Evolutionary conservation across 2,888 invertebrate genomes (phyloP), one percentile per base, ranked within the genome.

Genomic region (Drosophila austrosaltans): DNA sequence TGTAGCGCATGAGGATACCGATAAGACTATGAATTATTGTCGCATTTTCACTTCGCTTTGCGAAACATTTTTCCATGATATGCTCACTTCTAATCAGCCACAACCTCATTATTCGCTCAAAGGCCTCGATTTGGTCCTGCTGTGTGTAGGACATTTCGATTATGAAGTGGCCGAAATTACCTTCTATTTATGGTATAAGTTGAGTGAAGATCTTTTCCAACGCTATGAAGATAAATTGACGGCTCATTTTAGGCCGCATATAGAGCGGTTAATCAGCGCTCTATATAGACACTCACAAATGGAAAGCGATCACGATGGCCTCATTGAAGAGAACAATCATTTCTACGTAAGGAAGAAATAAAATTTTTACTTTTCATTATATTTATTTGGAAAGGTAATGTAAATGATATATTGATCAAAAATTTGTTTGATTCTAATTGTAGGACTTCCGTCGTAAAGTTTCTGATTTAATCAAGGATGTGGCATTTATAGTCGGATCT

Each of bases 81-180:
- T 99, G 87, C 94, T 98, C 7, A 94, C 95, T 66, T 93, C 42
- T 2, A 77, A 94, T 10, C 93, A 93, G 53, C 94, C 94, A 77
- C 92, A 93, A 69, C 94, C 94, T 22, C 96, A 97, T 92, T 97
- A 96, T 93, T 95, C 96, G 0, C 93, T 98, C 75, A 95, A 96
- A 91, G 95, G 97, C 2, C 93, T 99, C 72, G 98, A 99, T 91
- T 93, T 98, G 79, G 96, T 98, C 8, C 93, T 99, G 57, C 95
- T 96, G 42, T 98, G 99, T 93, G 97, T 98, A 8, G 98, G 98
- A 0, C 98, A 99, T 93, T 98, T 98, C 92, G 98, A 99, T 92
- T 99, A 98, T 93, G 98, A 99, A 94, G 98, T 98, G 84, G 95
- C 95, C 39, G 95, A 95, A 90, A 97, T 99, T 80, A 98, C 99